Conservation (phyloP, 30 jellyfish, hydroid and myxozoan genomes). For the Chironex yamaguchii region DNA sequence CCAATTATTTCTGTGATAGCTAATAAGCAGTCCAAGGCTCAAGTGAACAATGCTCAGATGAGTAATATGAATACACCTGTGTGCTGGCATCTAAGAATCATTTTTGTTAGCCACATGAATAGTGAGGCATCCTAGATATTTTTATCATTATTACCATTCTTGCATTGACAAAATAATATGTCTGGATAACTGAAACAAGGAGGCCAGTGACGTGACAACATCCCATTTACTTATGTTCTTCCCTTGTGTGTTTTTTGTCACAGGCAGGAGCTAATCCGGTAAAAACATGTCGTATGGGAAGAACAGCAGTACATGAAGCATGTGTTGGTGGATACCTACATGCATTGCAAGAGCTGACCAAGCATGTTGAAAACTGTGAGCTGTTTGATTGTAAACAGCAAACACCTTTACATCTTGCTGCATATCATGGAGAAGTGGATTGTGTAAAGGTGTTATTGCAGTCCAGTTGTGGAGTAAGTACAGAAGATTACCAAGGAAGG, state of each 20-base stretch:
- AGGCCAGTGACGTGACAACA: no score
- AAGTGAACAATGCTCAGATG: no score
- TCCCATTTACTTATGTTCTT: no score
- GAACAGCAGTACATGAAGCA: conserved; percentile 40
- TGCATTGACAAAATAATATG: no score
- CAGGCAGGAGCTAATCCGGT: not conserved
- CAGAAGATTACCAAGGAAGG: conserved; percentile 2
- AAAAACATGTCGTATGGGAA: not conserved
- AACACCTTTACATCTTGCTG: conserved; percentile 18
- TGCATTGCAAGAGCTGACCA: not conserved
- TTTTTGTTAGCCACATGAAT: no score
- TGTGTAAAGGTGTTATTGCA: not conserved
- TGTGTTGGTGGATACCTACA: conserved; percentile 27
- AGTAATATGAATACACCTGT: no score
- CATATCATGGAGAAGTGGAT: conserved; percentile 26
- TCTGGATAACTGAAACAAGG: no score
- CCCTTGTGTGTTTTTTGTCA: not conserved
- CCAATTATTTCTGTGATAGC: no score
- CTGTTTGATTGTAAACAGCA: not conserved
- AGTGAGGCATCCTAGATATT: no score
- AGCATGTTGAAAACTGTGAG: not conserved
- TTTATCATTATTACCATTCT: no score
- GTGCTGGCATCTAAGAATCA: no score
- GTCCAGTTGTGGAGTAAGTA: not conserved
- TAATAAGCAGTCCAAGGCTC: no score